Percentiles rank a stretch among this genome's conserved stretches.
phyloP scores from a whole-genome alignment of 1,140 invertebrate genomes.

The Phortica variegata region DNA sequence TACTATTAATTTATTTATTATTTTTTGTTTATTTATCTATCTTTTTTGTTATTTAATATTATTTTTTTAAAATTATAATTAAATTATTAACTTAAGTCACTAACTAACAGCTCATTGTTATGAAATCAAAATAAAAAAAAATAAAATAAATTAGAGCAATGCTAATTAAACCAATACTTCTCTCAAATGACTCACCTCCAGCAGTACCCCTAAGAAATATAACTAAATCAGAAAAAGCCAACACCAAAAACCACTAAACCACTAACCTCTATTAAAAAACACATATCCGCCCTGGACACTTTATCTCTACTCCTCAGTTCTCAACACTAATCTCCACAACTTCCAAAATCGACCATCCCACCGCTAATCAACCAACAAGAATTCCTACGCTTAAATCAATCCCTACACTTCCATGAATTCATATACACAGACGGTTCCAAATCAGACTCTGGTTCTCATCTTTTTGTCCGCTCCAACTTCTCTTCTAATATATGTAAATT shows the following conservation, averaged over 20 bases:
- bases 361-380: background rate
- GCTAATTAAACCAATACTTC: background rate
- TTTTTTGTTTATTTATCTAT: too few species aligned
- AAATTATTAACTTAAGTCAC: too few species aligned
- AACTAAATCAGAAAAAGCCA: background rate
- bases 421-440: background rate
- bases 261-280: background rate
- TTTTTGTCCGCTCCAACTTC: too few species aligned
- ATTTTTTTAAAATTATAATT: too few species aligned
- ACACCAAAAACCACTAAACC: background rate
- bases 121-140: too few species aligned
- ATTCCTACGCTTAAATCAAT: background rate
- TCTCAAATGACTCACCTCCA: background rate
- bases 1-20: too few species aligned
- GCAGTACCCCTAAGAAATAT: background rate
- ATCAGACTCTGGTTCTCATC: background rate
- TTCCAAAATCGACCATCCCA: background rate
- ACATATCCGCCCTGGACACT: background rate
- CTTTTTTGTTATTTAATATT: too few species aligned
- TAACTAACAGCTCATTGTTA: too few species aligned
- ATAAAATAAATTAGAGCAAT: background rate
- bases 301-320: background rate
- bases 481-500: too few species aligned
- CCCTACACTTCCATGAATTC: background rate
- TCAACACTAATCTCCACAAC: background rate